phyloP scores from a whole-genome alignment of 2,888 invertebrate species.

The Melikaiella ostensackeni region DNA sequence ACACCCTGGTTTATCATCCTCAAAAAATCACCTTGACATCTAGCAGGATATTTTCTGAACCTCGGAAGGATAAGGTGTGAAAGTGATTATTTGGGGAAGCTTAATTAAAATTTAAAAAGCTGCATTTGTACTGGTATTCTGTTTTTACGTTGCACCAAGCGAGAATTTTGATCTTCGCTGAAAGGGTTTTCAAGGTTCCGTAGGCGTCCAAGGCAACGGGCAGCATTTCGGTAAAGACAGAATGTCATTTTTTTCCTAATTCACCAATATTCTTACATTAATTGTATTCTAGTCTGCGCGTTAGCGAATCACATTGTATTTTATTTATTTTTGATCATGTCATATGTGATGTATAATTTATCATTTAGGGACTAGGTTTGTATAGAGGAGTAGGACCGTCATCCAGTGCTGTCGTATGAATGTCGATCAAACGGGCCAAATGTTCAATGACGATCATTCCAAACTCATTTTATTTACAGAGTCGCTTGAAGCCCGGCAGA shows the following conservation, averaged over 20 bases:
- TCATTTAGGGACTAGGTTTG: slow-evolving; percentile 74
- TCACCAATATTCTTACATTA: slow-evolving; percentile 52
- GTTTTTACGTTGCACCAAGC: slow-evolving; percentile 50
- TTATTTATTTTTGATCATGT: slow-evolving; percentile 73
- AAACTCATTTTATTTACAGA: slow-evolving; percentile 80
- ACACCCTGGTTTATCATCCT: slow-evolving; percentile 25
- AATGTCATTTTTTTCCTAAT: slow-evolving; percentile 55
- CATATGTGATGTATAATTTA: slow-evolving; percentile 69
- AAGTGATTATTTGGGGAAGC: slow-evolving; percentile 50
- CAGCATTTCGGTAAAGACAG: slow-evolving; percentile 55
- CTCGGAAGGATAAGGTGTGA: slow-evolving; percentile 1
- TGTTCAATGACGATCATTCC: slow-evolving; percentile 65
- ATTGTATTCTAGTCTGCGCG: slow-evolving; percentile 56
- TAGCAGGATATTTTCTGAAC: background rate
- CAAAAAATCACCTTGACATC: slow-evolving; percentile 47
- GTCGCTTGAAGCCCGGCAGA: slow-evolving; percentile 97
- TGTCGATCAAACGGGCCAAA: slow-evolving; percentile 59
- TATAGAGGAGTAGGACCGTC: slow-evolving; percentile 72
- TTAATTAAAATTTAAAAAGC: slow-evolving; percentile 34
- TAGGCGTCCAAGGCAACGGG: slow-evolving; percentile 32
- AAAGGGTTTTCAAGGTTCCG: slow-evolving; percentile 12
- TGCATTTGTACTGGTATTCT: slow-evolving; percentile 57
- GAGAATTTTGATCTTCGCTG: slow-evolving; percentile 1
- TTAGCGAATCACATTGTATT: slow-evolving; percentile 65
- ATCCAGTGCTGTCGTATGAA: slow-evolving; percentile 71